Evolutionary conservation across 2,888 invertebrate genomes (phyloP).

Genomic region (Trypoxylon attenuatum): DNA sequence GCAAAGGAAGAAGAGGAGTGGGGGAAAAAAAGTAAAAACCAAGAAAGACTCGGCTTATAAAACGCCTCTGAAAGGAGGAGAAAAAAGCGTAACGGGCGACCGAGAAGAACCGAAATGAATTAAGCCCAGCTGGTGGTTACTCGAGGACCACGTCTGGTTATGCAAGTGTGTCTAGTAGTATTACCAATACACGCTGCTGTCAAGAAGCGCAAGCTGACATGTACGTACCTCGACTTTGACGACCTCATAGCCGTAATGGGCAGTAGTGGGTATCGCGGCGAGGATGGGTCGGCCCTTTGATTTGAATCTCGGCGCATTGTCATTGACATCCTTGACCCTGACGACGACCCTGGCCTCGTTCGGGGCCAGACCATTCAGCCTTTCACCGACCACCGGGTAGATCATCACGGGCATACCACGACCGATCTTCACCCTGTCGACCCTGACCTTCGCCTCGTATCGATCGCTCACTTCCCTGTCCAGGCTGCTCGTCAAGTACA

Average conservation of each 20-base stretch:
- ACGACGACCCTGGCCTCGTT: conserved; percentile 89
- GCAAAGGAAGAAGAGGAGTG: background rate
- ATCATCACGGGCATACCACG: conserved; percentile 84
- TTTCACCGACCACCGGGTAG: conserved; percentile 85
- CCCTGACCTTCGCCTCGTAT: conserved; percentile 79
- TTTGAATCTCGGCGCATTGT: conserved; percentile 87
- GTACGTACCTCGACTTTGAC: conserved; percentile 81
- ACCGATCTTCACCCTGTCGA: conserved; percentile 78
- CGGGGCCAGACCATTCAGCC: conserved; percentile 80
- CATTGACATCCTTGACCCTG: conserved; percentile 87
- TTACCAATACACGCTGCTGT: background rate
- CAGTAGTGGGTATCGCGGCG: conserved; percentile 88
- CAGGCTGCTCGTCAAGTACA: conserved; percentile 83
- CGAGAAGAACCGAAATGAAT: conserved; percentile 36
- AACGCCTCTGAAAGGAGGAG: background rate
- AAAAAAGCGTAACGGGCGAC: background rate
- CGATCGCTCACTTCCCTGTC: conserved; percentile 83
- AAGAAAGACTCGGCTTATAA: background rate
- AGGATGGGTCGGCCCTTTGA: conserved; percentile 86
- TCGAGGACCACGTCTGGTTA: conserved; percentile 15
- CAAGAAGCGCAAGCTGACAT: background rate
- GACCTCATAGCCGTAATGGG: conserved; percentile 88
- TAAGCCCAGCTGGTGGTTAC: conserved; percentile 26
- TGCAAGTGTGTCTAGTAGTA: too few relatives aligned
- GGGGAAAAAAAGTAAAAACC: background rate